Base-by-base conservation (phyloP, 2,113 vertebrate genomes). In the Diadophis punctatus region DNA sequence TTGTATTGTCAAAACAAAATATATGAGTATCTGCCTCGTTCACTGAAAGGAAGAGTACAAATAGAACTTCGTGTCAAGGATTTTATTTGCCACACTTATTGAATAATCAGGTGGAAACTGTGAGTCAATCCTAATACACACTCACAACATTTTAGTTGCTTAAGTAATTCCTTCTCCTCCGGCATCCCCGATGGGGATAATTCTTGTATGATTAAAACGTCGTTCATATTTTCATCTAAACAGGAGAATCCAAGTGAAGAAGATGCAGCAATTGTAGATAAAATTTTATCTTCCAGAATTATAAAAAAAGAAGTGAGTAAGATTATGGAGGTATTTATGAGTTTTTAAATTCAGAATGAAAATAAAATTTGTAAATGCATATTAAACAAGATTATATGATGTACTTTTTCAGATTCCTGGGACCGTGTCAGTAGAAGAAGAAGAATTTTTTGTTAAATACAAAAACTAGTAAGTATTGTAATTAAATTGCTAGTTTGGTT, bases 371-470 rank as follows among this genome's bases (percentile, higher is more conserved):
- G 0, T 60, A 63, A 86, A 0, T 55, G 8, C n/a, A 85, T 90
- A 46, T 95, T 88, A 56, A 96, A 88, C 85, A 87, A 93, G 93
- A 74, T n/a, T 46, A 74, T 39, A 8, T 0, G 95, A 96, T 94
- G 95, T 96, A 58, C 90, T 95, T 94, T 97, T 30, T 87, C 96
- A 99, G 99, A 94, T 99, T 80, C 98, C 98, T 95, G 96, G 98
- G 93, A 99, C 99, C 91, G 97, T 98, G 85, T 95, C 98, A 93
- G 97, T 99, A 55, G 99, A 99, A 97, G 97, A 97, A 91, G 99
- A 99, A 96, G 99, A 99, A 97, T 99, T 98, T 97, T 99, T 98
- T 97, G 99, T 99, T 53, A 99, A 99, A 97, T 99, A 99, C 96
- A 99, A 99, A 97, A 99, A 99, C 97, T 99, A 99, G 99, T 99